Evolutionary conservation across 2,113 vertebrate species (phyloP).

Genomic region (Phrynocephalus versicolor): DNA sequence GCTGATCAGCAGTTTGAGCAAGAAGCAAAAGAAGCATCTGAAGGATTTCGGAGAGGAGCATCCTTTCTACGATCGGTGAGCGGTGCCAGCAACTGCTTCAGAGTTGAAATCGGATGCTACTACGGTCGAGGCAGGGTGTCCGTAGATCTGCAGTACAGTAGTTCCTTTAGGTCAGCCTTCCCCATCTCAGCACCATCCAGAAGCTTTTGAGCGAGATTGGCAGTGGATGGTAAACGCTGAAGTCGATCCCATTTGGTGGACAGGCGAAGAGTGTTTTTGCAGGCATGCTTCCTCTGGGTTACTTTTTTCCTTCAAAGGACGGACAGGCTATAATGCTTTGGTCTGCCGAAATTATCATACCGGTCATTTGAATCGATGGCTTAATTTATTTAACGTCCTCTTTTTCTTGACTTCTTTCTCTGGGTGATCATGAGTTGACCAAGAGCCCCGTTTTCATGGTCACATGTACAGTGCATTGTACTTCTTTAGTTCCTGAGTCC

Average conservation of each 20-base stretch:
- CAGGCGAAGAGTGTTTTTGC: neutral
- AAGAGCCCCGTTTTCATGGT: neutral
- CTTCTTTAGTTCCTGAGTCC: neutral
- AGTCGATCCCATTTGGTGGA: neutral
- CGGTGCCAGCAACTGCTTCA: neutral
- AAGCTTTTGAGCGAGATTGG: neutral
- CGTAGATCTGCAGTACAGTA: too few relatives aligned
- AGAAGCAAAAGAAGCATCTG: slow-evolving; percentile 90
- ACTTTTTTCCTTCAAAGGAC: too few relatives aligned
- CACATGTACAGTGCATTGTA: neutral
- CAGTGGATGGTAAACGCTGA: neutral
- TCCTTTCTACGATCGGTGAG: slow-evolving; percentile 88
- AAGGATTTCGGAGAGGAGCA: slow-evolving; percentile 94
- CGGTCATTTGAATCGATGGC: too few relatives aligned
- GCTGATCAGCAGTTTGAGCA: slow-evolving; percentile 77
- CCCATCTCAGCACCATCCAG: neutral
- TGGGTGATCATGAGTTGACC: neutral
- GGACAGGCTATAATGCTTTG: too few relatives aligned
- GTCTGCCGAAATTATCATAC: too few relatives aligned
- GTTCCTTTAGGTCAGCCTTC: too few relatives aligned
- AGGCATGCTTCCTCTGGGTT: too few relatives aligned
- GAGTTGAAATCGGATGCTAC: neutral
- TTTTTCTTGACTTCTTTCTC: too few relatives aligned
- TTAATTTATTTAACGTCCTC: too few relatives aligned
- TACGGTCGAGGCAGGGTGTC: neutral